Conservation (phyloP, 2,888 invertebrate species). For the Thecophora atra region DNA sequence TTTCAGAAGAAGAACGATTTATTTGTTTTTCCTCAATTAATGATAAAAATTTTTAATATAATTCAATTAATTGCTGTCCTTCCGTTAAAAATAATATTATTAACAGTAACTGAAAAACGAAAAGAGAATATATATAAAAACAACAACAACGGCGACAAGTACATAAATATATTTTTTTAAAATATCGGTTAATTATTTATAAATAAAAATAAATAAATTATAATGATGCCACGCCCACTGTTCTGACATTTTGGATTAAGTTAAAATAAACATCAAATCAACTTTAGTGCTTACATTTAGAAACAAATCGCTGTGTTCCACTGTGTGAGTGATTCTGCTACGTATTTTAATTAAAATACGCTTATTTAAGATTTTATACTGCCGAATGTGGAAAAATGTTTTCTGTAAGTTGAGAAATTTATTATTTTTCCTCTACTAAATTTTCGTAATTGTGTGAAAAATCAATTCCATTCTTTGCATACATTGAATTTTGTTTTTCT, state of each 20-base stretch:
- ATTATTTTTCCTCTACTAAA: not conserved
- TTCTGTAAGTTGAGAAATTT: not conserved
- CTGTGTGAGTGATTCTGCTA: not conserved
- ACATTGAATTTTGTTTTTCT: not conserved
- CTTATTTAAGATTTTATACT: not conserved
- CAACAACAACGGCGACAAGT: too few species aligned
- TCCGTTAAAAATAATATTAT: too few species aligned
- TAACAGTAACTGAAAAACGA: too few species aligned
- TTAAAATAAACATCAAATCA: not conserved
- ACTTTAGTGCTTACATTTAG: not conserved
- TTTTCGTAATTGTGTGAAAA: slow-evolving; percentile 1
- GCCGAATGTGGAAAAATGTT: not conserved
- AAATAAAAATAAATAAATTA: not conserved
- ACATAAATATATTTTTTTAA: too few species aligned
- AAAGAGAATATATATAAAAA: too few species aligned
- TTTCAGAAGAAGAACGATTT: not conserved
- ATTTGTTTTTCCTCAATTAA: too few species aligned
- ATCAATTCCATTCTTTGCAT: not conserved
- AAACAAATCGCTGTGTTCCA: not conserved
- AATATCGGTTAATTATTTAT: too few species aligned
- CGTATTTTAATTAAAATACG: not conserved
- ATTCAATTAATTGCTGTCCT: too few species aligned
- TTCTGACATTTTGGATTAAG: slow-evolving; percentile 32
- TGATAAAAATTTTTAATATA: too few species aligned
- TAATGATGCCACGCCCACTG: slow-evolving; percentile 20